Evolutionary conservation across 2,888 invertebrate species (phyloP), one percentile per base, ranked within the genome.

Genomic region (Mythimna lalbum): DNA sequence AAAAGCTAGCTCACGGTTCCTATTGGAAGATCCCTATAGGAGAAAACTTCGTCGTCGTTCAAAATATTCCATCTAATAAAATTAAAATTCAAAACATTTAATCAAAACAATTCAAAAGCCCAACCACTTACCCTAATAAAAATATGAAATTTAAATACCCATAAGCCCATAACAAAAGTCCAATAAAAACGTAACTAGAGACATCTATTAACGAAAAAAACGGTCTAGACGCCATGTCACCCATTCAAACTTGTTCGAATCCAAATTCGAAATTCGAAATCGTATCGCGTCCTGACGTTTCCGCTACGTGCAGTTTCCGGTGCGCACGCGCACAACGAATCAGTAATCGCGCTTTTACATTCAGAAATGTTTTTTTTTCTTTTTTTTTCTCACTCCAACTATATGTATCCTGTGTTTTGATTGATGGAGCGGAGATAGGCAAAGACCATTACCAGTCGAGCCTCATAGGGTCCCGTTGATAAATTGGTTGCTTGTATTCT

Each of bases 201-300:
- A 85, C 80, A 84, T 79, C 87, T 88, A 88, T 87, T 87, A 85
- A 82, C 77, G 86, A 89, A 87, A 90, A 86, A 91, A 91, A 86
- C 80, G 82, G 86, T 89, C 88, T 93, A 91, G 91, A 91, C 92
- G 90, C 90, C 92, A 91, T 89, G 89, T 89, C 89, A 90, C 87
- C 89, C 90, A 91, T 92, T 92, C 90, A 88, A 92, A 92, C 92
- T 90, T 93, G 88, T 87, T 89, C 88, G 88, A 92, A 91, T 93
- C 92, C 91, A 92, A 94, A 93, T 94, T 94, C 91, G 82, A 93
- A 92, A 94, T 95, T 95, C 93, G 94, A 94, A 95, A 95, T 94
- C 95, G 94, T 93, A 94, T 91, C 95, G 95, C 95, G 95, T 95
- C 91, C 95, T 95, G 94, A 93, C 95, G 93, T 93, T 93, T 94